Evolutionary conservation across 2,888 invertebrate genomes (phyloP).

Genomic region (Phrixothrix hirtus): DNA sequence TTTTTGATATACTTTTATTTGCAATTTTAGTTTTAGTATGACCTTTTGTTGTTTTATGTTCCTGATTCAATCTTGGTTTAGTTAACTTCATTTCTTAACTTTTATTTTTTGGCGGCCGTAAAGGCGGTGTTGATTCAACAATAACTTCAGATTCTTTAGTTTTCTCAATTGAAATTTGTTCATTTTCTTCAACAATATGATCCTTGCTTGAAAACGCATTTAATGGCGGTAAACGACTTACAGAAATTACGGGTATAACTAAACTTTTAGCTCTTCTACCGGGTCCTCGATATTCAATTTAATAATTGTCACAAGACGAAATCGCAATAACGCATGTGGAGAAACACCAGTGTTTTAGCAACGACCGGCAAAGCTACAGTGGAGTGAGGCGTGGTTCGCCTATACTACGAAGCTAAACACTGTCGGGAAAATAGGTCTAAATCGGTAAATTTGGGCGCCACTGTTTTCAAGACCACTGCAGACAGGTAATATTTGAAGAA

Average conservation of each 20-base stretch:
- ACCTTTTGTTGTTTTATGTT: constrained; percentile 21
- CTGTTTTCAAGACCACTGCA: too few species aligned
- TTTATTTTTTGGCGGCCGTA: constrained; percentile 29
- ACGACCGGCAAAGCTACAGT: too few species aligned
- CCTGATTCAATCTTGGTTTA: constrained; percentile 9
- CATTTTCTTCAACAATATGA: constrained; percentile 76
- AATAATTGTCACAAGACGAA: too few species aligned
- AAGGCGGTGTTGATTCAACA: too few species aligned
- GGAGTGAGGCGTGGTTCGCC: too few species aligned
- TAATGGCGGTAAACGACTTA: constrained; percentile 79
- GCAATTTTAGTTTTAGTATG: constrained; percentile 24
- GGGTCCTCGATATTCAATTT: constrained; percentile 72
- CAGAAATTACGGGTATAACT: constrained; percentile 80
- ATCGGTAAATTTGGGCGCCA: too few species aligned
- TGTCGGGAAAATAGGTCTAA: too few species aligned
- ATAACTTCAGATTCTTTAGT: too few species aligned
- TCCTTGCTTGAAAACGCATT: constrained; percentile 89
- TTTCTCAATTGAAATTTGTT: constrained; percentile 17
- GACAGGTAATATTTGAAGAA: too few species aligned
- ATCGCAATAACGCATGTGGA: too few species aligned
- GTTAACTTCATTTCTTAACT: constrained; percentile 17
- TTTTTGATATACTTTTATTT: constrained; percentile 30
- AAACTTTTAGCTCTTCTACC: constrained; percentile 81
- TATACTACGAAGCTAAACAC: too few species aligned
- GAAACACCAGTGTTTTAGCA: too few species aligned